These are phyloP conservation scores for Salvator merianae DNA, from an alignment of 2,113 vertebrate species.

Conservation along the genomic window DNA sequence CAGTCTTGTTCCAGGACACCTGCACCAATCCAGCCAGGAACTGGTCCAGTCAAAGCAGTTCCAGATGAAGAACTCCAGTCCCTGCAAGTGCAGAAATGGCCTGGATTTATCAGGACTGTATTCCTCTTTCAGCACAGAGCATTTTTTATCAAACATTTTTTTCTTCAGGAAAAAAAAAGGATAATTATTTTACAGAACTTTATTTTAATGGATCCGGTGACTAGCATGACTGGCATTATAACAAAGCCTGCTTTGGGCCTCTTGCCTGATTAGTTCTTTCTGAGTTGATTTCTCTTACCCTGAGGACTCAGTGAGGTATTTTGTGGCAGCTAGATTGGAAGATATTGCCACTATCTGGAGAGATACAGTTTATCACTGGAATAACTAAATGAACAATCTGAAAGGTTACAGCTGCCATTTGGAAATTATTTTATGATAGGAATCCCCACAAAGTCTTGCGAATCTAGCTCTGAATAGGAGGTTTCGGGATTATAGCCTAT, in stretches of 20 bases:
- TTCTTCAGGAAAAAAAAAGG: too few relatives aligned
- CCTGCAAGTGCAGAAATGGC: too few relatives aligned
- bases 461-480: neutral
- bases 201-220: neutral
- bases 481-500: constrained; percentile 18
- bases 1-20: too few relatives aligned
- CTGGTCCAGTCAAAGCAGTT: too few relatives aligned
- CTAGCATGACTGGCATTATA: neutral
- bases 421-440: constrained; percentile 14
- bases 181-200: neutral
- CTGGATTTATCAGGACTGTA: neutral
- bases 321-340: neutral
- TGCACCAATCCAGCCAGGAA: too few relatives aligned
- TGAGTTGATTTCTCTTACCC: constrained; percentile 19
- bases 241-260: neutral
- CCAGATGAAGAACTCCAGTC: too few relatives aligned
- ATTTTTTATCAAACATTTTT: neutral
- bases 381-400: constrained; percentile 10
- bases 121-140: neutral
- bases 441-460: neutral
- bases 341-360: constrained; percentile 5
- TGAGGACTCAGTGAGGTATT: constrained; percentile 15
- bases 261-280: constrained; percentile 2
- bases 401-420: constrained; percentile 26
- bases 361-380: neutral